A percentile compares a stretch with the other conserved stretches of the same genome.
phyloP scores from a whole-genome alignment of 2,888 invertebrate genomes.

The Petrolisthes cinctipes region DNA sequence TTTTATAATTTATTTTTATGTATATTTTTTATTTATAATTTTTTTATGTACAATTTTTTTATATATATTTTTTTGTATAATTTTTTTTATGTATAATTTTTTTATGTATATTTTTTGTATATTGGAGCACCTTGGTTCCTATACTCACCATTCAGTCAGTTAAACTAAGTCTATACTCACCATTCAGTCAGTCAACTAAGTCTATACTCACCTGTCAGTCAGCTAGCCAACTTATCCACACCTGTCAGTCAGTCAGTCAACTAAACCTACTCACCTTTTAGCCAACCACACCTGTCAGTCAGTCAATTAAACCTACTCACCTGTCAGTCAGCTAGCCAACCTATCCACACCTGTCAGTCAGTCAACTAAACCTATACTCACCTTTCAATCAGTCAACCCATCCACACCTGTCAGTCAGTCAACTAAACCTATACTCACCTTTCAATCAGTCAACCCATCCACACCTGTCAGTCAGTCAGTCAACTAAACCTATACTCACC shows the following conservation, averaged over 20 bases:
- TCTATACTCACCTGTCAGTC: background rate
- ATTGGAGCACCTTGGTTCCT: no score
- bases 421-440: no score
- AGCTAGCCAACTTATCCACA: background rate
- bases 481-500: no score
- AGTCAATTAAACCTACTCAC: background rate
- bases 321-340: background rate
- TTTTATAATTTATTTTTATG: background rate
- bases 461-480: no score
- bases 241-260: constrained; percentile 4
- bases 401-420: no score
- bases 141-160: background rate
- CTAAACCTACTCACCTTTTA: background rate
- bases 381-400: background rate
- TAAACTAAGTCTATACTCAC: background rate
- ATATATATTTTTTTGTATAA: background rate
- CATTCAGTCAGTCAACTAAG: background rate
- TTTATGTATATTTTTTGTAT: no score
- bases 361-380: background rate
- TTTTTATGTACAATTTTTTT: background rate
- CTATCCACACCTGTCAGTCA: background rate
- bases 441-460: no score
- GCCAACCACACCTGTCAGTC: background rate
- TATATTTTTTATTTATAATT: background rate
- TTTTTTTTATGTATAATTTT: no score